A percentile compares a stretch with the other conserved stretches of the same genome.
Conservation (phyloP, 2,797 vertebrate genomes). For the Silurus aristotelis region DNA sequence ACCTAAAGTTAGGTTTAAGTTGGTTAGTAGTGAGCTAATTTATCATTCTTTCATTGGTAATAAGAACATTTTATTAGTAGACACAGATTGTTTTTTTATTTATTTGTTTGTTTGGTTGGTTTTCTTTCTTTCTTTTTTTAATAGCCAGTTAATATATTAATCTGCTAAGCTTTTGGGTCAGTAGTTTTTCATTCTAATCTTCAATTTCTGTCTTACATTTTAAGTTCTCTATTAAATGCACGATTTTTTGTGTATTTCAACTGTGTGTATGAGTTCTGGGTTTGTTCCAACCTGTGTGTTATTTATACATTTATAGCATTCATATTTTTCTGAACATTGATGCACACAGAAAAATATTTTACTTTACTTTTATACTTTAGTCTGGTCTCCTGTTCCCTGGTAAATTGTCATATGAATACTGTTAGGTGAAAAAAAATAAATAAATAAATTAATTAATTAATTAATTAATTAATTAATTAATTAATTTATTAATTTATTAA, state of each 20-base stretch:
- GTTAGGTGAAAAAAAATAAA: neutral
- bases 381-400: neutral
- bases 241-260: neutral
- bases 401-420: neutral
- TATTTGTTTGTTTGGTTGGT: no score
- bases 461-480: no score
- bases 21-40: neutral
- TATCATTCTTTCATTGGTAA: neutral
- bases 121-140: neutral
- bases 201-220: neutral
- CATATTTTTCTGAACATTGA: no score
- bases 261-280: neutral
- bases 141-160: neutral
- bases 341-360: neutral
- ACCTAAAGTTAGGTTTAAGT: neutral
- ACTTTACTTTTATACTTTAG: no score
- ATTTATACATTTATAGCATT: no score
- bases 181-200: neutral
- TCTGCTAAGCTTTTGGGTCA: neutral
- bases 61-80: neutral
- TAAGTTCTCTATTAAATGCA: neutral
- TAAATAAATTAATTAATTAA: neutral
- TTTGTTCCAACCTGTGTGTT: neutral
- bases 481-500: no score
- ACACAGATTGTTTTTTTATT: no score